phyloP scores from a whole-genome alignment of 2,113 vertebrate genomes.

The Odontesthes bonariensis region DNA sequence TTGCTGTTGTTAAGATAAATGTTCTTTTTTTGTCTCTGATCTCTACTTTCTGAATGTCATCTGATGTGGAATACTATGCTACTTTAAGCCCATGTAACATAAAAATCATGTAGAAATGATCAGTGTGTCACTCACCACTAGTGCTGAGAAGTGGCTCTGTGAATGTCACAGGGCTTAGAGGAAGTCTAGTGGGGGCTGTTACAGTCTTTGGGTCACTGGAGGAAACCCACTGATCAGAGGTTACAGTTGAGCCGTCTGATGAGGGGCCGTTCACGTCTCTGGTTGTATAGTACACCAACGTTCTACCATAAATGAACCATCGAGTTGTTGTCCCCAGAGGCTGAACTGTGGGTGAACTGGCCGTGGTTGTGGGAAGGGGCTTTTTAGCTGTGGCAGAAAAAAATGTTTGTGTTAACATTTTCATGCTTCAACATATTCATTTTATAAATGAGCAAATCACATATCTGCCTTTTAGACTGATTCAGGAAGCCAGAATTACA shows the following conservation, averaged over 20 bases:
- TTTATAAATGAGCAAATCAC: not conserved
- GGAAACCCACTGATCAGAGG: not conserved
- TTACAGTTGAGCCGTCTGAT: constrained; percentile 8
- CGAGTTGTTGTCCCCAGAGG: constrained; percentile 7
- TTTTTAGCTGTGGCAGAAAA: constrained; percentile 39
- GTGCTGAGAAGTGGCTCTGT: constrained; percentile 11
- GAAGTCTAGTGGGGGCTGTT: constrained; percentile 4
- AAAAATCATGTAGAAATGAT: not conserved
- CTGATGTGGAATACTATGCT: not conserved
- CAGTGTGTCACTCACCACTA: constrained; percentile 35
- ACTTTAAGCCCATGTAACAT: not conserved
- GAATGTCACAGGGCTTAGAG: not conserved
- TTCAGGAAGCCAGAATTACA: constrained; percentile 28
- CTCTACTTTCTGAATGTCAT: no score
- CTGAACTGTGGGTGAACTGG: not conserved
- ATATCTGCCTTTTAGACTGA: not conserved
- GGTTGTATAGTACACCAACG: constrained; percentile 17
- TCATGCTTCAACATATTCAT: not conserved
- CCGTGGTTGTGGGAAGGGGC: not conserved
- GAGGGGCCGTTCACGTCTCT: not conserved
- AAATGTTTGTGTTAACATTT: not conserved
- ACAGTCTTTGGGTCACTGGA: constrained; percentile 7
- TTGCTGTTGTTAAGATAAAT: not conserved
- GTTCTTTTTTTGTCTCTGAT: no score
- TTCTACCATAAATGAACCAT: constrained; percentile 3